Conservation (phyloP, 2,888 invertebrate genomes). For the Napeogenes inachia region DNA sequence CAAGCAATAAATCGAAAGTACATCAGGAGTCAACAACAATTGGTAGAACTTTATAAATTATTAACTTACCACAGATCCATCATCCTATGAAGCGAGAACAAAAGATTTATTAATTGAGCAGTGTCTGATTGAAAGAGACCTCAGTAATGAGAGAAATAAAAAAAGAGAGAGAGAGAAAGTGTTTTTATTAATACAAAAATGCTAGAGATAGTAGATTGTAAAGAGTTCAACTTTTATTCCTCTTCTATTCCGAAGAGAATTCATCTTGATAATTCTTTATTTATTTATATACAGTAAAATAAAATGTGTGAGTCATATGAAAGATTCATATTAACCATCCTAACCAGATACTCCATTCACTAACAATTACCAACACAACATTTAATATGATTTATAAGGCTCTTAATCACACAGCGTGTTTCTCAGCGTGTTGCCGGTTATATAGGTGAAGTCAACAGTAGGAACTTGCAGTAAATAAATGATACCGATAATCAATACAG, state of each 20-base stretch:
- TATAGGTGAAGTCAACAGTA: constrained; percentile 7
- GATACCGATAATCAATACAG: constrained; percentile 13
- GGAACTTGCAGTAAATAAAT: constrained; percentile 24
- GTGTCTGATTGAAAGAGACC: too few species aligned
- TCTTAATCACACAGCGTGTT: constrained; percentile 7
- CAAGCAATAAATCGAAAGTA: too few species aligned
- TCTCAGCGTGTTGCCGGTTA: not conserved
- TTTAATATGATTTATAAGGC: constrained; percentile 6
- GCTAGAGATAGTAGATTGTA: too few species aligned
- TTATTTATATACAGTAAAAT: too few species aligned
- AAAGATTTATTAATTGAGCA: constrained; percentile 52
- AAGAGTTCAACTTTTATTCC: too few species aligned
- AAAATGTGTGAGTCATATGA: constrained; percentile 20
- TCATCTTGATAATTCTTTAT: too few species aligned
- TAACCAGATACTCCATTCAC: constrained; percentile 5
- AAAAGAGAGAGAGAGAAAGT: too few species aligned
- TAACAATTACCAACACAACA: constrained; percentile 10
- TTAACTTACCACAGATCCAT: constrained; percentile 74
- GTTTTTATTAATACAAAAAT: too few species aligned
- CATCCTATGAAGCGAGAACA: constrained; percentile 70
- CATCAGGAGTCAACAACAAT: too few species aligned
- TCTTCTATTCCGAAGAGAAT: too few species aligned
- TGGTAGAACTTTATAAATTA: too few species aligned
- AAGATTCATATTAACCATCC: constrained; percentile 25
- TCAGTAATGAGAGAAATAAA: too few species aligned